These are phyloP conservation scores for Polydrusus cervinus DNA, from an alignment of 2,888 invertebrate species.

Conservation along the genomic window DNA sequence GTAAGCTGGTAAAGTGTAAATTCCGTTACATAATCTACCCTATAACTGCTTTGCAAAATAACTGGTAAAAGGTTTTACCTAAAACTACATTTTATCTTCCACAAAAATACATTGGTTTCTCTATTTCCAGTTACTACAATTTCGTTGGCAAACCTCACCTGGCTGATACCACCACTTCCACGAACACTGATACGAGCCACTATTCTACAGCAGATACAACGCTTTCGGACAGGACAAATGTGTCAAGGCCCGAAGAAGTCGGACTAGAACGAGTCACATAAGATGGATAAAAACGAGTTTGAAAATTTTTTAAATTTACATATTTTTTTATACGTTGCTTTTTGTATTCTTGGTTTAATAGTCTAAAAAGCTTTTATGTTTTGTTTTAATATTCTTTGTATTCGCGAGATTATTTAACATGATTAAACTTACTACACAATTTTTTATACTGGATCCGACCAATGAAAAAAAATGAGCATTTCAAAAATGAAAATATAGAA, in stretches of 20 bases:
- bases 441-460: too few species aligned
- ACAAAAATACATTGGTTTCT: slow-evolving; percentile 9
- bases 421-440: too few species aligned
- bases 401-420: too few species aligned
- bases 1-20: too few species aligned
- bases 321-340: slow-evolving; percentile 6
- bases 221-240: slow-evolving; percentile 38
- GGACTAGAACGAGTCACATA: slow-evolving; percentile 34
- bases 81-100: background rate
- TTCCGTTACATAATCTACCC: too few species aligned
- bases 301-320: too few species aligned
- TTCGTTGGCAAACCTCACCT: slow-evolving; percentile 65
- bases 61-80: slow-evolving; percentile 13
- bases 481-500: too few species aligned
- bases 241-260: slow-evolving; percentile 43
- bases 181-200: slow-evolving; percentile 60
- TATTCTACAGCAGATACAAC: slow-evolving; percentile 57
- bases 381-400: too few species aligned
- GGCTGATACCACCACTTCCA: slow-evolving; percentile 62
- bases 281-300: too few species aligned
- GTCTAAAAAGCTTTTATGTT: background rate
- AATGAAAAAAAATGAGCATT: too few species aligned
- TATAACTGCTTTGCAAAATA: background rate
- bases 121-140: slow-evolving; percentile 65
- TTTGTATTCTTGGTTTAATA: background rate